Percentiles rank a stretch among this genome's conserved stretches.
phyloP scores from a whole-genome alignment of 2,113 vertebrate species.

The Melierax canorus region DNA sequence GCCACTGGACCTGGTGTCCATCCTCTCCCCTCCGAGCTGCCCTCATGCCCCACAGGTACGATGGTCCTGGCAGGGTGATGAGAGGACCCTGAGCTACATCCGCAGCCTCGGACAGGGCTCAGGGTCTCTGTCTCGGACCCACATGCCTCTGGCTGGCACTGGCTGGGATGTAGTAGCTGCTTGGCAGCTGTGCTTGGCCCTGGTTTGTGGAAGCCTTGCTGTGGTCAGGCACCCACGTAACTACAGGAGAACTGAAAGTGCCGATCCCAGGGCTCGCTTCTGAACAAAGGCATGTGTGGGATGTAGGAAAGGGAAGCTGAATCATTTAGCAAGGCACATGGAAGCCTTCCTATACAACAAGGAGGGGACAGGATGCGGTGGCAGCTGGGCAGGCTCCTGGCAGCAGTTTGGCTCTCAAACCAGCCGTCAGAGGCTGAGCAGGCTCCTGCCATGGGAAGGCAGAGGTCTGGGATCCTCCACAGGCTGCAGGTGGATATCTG shows the following conservation, averaged over 20 bases:
- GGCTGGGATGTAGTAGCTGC: background rate
- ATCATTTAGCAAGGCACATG: background rate
- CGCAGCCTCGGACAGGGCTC: background rate
- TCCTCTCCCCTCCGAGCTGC: no score
- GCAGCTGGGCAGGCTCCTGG: background rate
- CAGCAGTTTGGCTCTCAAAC: background rate
- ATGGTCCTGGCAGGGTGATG: background rate
- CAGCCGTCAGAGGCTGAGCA: background rate
- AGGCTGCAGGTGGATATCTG: background rate
- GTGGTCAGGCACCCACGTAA: fast-evolving
- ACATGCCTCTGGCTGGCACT: background rate
- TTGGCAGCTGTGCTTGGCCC: background rate
- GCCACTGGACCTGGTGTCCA: fast-evolving
- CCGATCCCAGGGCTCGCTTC: fast-evolving
- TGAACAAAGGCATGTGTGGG: background rate
- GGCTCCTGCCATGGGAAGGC: background rate
- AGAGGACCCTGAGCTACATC: background rate
- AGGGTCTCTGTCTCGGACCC: fast-evolving
- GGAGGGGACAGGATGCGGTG: background rate
- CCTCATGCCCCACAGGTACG: fast-evolving
- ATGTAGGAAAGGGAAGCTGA: background rate
- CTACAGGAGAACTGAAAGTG: background rate
- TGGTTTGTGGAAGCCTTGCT: background rate
- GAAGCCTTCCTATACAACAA: background rate
- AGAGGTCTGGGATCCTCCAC: background rate